Percentiles rank a stretch among this genome's conserved stretches.
Conservation (phyloP, 2,113 vertebrate genomes). For the Okapia johnstoni region DNA sequence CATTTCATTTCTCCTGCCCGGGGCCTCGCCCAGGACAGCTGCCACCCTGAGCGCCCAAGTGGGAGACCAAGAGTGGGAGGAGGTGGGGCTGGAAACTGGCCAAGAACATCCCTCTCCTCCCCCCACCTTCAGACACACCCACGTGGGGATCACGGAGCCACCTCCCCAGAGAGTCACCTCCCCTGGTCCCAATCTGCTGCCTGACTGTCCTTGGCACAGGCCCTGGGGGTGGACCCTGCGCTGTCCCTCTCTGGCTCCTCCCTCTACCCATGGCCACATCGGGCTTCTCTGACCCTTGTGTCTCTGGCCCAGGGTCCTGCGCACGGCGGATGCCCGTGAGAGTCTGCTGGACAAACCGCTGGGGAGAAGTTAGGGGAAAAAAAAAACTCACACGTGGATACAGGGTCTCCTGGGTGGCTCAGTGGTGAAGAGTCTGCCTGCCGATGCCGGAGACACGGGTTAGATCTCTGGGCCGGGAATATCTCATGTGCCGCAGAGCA, state of each 20-base stretch:
- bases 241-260: not conserved
- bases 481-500: not conserved
- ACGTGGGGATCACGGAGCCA: not conserved
- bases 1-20: not conserved
- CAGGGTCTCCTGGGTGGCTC: not conserved
- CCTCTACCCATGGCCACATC: not conserved
- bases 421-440: not conserved
- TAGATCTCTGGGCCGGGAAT: not conserved
- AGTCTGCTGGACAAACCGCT: not conserved
- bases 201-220: not conserved
- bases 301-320: not conserved
- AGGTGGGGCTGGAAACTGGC: not conserved
- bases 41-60: not conserved
- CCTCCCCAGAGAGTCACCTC: not conserved
- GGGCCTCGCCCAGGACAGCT: not conserved
- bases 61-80: not conserved
- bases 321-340: not conserved
- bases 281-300: not conserved
- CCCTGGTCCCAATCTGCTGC: not conserved
- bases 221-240: not conserved
- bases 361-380: not conserved
- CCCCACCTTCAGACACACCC: not conserved
- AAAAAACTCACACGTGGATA: not conserved
- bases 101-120: not conserved
- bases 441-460: rapidly evolving